Evolutionary conservation across 2,113 vertebrate species (phyloP).

Genomic region (Rallus limicola): DNA sequence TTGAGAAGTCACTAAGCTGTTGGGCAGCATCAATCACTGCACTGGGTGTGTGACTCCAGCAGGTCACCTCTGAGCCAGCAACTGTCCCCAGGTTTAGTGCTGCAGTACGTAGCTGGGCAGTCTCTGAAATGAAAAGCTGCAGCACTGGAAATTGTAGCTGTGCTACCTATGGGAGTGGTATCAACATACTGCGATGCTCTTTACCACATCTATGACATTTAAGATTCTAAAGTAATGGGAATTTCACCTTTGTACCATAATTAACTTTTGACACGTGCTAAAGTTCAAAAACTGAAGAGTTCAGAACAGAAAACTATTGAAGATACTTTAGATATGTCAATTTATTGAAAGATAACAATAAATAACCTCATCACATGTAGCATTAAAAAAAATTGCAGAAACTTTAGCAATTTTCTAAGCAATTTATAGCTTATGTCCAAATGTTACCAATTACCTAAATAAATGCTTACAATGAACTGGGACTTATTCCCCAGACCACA

Average conservation of each 20-base stretch:
- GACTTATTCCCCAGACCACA: neutral
- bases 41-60: neutral
- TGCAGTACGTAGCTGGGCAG: rapidly evolving
- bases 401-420: neutral
- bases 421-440: neutral
- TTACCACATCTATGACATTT: neutral
- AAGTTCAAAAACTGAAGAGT: neutral
- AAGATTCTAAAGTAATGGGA: neutral
- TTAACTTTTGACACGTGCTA: neutral
- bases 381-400: neutral
- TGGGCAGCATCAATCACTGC: neutral
- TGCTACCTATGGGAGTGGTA: neutral
- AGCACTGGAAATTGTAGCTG: neutral
- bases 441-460: neutral
- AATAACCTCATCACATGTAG: neutral
- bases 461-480: neutral
- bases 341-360: neutral
- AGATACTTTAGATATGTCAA: neutral
- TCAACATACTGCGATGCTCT: neutral
- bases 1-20: neutral
- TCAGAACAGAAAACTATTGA: neutral
- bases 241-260: neutral
- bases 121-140: neutral
- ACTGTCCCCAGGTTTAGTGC: neutral
- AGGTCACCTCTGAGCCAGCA: rapidly evolving